These are phyloP conservation scores for Luffia ferchaultella DNA, from an alignment of 2,888 invertebrate species.

Conservation along the genomic window DNA sequence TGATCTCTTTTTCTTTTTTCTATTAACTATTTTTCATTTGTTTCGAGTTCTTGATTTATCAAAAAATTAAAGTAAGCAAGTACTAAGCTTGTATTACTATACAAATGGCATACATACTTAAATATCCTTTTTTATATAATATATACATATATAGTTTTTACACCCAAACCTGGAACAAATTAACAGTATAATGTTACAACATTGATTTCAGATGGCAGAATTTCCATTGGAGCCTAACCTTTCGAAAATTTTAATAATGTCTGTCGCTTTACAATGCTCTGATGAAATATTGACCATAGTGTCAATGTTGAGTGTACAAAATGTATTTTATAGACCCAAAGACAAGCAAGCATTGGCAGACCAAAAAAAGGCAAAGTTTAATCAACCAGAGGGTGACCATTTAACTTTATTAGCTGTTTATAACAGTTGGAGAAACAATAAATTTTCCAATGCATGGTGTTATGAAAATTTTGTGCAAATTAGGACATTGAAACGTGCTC, in stretches of 20 bases:
- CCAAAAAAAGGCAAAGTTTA: constrained; percentile 99
- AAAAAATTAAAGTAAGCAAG: too few relatives aligned
- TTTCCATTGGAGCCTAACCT: constrained; percentile 98
- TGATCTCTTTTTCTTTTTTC: too few relatives aligned
- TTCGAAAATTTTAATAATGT: constrained; percentile 99
- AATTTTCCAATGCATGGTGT: constrained; percentile 99
- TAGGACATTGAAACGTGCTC: constrained; percentile 93
- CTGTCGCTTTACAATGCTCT: constrained; percentile 95
- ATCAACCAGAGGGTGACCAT: constrained; percentile 98
- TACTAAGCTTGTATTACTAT: too few relatives aligned
- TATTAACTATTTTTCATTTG: too few relatives aligned
- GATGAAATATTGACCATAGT: constrained; percentile 99
- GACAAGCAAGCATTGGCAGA: constrained; percentile 97
- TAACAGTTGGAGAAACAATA: constrained; percentile 99
- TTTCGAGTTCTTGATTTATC: too few relatives aligned
- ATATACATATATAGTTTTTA: too few relatives aligned
- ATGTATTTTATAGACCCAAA: constrained; percentile 92
- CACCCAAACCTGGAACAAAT: too few relatives aligned
- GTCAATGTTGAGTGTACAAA: constrained; percentile 98
- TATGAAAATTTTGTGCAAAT: constrained; percentile 99
- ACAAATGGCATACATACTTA: too few relatives aligned
- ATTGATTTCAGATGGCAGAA: constrained; percentile 96
- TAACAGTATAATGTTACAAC: too few relatives aligned
- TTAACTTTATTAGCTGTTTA: constrained; percentile 97
- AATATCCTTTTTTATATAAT: too few relatives aligned